These are phyloP conservation scores for Drosophila mauritiana DNA, from an alignment of 1,140 invertebrate genomes.

Conservation along the genomic window DNA sequence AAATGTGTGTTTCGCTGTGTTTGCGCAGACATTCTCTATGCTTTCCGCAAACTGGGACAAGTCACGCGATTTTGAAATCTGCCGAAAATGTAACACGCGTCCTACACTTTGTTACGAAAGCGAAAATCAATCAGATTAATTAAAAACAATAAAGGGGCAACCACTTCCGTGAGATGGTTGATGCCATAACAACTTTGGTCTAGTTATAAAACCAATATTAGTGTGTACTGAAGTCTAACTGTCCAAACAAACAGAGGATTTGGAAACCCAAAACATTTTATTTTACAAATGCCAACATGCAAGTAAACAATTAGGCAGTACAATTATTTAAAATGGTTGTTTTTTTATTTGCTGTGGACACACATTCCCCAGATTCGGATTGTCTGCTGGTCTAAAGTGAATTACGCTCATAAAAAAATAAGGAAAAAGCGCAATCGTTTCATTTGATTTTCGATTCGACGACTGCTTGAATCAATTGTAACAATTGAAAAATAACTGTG, in stretches of 20 bases:
- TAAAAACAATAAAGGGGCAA: conserved; percentile 72
- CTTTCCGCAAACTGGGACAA: conserved; percentile 49
- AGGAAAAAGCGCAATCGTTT: conserved; percentile 67
- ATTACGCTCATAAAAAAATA: conserved; percentile 41
- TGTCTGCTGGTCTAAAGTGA: conserved; percentile 45
- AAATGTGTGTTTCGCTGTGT: conserved; percentile 53
- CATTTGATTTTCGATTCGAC: conserved; percentile 59
- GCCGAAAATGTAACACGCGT: conserved; percentile 14
- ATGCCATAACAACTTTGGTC: background rate
- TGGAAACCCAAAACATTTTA: background rate
- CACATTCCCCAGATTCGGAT: conserved; percentile 22
- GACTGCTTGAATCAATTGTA: conserved; percentile 66
- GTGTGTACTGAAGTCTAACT: background rate
- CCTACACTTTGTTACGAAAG: conserved; percentile 32
- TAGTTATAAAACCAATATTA: conserved; percentile 6
- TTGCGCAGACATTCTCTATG: conserved; percentile 68
- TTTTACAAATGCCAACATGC: background rate
- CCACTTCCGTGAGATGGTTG: background rate
- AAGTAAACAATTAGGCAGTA: background rate
- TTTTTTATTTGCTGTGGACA: conserved; percentile 11
- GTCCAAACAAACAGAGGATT: background rate
- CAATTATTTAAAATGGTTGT: background rate
- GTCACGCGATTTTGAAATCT: conserved; percentile 62
- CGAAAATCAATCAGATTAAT: conserved; percentile 79
- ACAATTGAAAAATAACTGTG: conserved; percentile 70